phyloP scores from a whole-genome alignment of 2,888 invertebrate genomes.

The Synanthedon andrenaeformis region DNA sequence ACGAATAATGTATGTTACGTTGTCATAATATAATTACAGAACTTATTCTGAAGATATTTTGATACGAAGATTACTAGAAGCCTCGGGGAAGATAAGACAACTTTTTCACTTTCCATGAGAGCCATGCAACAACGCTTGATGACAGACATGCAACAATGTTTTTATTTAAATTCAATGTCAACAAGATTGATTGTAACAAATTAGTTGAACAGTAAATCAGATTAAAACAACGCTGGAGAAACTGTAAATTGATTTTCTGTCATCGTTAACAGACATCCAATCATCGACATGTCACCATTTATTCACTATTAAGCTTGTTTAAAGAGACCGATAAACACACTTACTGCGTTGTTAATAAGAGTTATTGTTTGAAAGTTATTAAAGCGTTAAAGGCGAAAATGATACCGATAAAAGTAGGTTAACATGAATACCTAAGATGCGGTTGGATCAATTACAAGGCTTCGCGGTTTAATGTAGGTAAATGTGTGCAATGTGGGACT shows the following conservation, averaged over 20 bases:
- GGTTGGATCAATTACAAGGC: slow-evolving; percentile 63
- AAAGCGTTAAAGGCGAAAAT: slow-evolving; percentile 13
- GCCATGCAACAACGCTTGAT: too few relatives aligned
- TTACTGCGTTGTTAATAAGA: not conserved
- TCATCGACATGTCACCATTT: slow-evolving; percentile 17
- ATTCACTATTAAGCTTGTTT: slow-evolving; percentile 13
- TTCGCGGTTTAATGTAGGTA: slow-evolving; percentile 32
- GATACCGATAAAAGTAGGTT: slow-evolving; percentile 38
- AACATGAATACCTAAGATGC: slow-evolving; percentile 43
- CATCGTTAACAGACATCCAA: slow-evolving; percentile 28
- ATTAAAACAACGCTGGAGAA: not conserved
- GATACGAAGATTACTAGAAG: too few relatives aligned
- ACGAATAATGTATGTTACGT: too few relatives aligned
- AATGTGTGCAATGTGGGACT: slow-evolving; percentile 6
- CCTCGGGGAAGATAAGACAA: too few relatives aligned
- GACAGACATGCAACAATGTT: too few relatives aligned
- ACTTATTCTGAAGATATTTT: too few relatives aligned
- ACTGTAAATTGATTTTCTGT: slow-evolving; percentile 1
- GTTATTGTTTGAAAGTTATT: not conserved
- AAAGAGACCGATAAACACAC: not conserved
- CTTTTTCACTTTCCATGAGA: too few relatives aligned
- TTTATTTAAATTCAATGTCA: too few relatives aligned
- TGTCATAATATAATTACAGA: too few relatives aligned
- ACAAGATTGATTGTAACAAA: too few relatives aligned
- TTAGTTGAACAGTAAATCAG: not conserved